Conservation (phyloP, 2,888 invertebrate species). For the Alviniconcha strummeri region DNA sequence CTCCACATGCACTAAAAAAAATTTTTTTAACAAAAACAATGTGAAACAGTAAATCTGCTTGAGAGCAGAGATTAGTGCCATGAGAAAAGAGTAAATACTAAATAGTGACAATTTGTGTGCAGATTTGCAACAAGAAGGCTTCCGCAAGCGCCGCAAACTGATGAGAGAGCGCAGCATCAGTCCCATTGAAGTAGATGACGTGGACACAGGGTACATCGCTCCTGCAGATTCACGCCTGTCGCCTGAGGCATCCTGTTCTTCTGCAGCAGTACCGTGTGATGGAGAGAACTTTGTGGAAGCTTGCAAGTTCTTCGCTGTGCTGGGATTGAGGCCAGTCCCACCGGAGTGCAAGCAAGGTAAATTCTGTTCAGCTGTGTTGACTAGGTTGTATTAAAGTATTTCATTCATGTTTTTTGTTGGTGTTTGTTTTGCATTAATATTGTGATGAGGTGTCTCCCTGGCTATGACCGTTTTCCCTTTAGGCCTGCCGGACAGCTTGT, state of each 20-base stretch:
- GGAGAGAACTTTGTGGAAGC: conserved; percentile 23
- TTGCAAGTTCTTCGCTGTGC: conserved; percentile 35
- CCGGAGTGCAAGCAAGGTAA: conserved; percentile 31
- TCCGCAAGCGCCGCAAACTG: conserved; percentile 56
- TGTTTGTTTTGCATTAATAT: too few species aligned
- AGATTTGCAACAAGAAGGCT: conserved; percentile 23
- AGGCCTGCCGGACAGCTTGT: too few species aligned
- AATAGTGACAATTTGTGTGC: neutral
- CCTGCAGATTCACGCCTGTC: conserved; percentile 28
- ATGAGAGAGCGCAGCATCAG: conserved; percentile 63
- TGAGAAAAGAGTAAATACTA: too few species aligned
- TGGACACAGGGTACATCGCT: conserved; percentile 7
- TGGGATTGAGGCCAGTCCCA: conserved; percentile 52
- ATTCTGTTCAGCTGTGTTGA: neutral
- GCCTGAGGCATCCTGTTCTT: too few species aligned
- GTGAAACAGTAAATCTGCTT: too few species aligned
- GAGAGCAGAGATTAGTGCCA: too few species aligned
- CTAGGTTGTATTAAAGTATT: neutral
- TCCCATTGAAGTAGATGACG: conserved; percentile 56
- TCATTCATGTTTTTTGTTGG: neutral
- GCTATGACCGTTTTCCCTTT: too few species aligned
- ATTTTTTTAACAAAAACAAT: too few species aligned
- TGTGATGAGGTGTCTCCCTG: too few species aligned
- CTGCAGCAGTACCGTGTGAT: too few species aligned
- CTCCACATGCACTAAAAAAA: neutral